Conservation (phyloP, 1,140 invertebrate genomes). For the Drosophila kohkoa region DNA sequence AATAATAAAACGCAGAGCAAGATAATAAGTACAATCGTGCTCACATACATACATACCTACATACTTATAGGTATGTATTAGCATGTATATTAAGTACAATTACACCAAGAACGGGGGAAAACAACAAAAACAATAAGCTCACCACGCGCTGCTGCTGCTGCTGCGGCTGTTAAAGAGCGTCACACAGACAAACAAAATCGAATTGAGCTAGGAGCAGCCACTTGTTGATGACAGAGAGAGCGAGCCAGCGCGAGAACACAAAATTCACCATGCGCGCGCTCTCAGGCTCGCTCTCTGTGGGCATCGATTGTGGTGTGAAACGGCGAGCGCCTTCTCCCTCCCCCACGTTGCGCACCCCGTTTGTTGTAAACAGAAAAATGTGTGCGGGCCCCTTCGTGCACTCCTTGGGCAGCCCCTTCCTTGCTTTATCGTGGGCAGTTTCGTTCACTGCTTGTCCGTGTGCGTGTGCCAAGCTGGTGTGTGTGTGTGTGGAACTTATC, state of each 20-base stretch:
- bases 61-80: neutral
- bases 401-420: slow-evolving; percentile 66
- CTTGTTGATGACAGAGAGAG: slow-evolving; percentile 35
- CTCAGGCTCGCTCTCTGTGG: slow-evolving; percentile 23
- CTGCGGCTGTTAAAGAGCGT: slow-evolving; percentile 46
- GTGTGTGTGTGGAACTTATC: slow-evolving; percentile 69
- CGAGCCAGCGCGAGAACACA: slow-evolving; percentile 32
- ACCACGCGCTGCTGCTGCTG: slow-evolving; percentile 46
- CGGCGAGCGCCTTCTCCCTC: slow-evolving; percentile 18
- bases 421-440: slow-evolving; percentile 57
- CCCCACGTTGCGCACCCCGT: slow-evolving; percentile 1
- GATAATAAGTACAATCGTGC: slow-evolving; percentile 49
- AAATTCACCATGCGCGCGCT: slow-evolving; percentile 60
- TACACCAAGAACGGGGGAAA: slow-evolving; percentile 29
- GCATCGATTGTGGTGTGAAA: slow-evolving; percentile 73
- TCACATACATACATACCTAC: neutral
- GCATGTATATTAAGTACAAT: slow-evolving; percentile 43
- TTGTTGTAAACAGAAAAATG: slow-evolving; percentile 44
- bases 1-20: slow-evolving; percentile 71
- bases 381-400: slow-evolving; percentile 19
- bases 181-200: slow-evolving; percentile 66
- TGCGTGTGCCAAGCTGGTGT: neutral
- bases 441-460: slow-evolving; percentile 11
- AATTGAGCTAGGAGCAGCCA: slow-evolving; percentile 67
- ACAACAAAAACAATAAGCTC: slow-evolving; percentile 51